A percentile compares a stretch with the other conserved stretches of the same genome.
Conservation (phyloP, 2,888 invertebrate genomes). For the Trachelus tabidus region DNA sequence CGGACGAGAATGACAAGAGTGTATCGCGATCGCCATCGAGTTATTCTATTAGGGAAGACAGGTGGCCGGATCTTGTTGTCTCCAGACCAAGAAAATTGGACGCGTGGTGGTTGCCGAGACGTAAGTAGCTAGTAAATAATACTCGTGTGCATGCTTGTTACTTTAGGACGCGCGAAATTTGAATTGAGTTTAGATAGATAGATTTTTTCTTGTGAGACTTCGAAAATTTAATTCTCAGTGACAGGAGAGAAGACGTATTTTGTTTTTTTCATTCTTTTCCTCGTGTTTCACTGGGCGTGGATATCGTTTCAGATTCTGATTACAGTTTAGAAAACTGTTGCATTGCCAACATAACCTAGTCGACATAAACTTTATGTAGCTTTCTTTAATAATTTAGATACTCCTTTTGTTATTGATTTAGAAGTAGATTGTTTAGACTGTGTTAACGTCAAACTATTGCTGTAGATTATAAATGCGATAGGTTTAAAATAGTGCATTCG, state of each 20-base stretch:
- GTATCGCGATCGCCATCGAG: conserved; percentile 70
- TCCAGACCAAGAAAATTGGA: conserved; percentile 62
- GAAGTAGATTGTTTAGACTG: not conserved
- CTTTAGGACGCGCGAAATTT: conserved; percentile 1
- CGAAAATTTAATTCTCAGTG: not conserved
- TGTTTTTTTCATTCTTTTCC: no score
- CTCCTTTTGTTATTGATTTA: not conserved
- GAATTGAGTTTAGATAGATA: not conserved
- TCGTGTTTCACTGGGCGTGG: not conserved
- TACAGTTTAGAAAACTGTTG: not conserved
- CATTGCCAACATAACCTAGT: not conserved
- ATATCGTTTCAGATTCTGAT: not conserved
- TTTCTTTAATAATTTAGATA: not conserved
- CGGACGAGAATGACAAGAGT: conserved; percentile 66
- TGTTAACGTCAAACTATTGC: not conserved
- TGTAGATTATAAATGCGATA: not conserved
- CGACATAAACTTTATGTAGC: not conserved
- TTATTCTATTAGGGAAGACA: conserved; percentile 69
- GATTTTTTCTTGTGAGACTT: not conserved
- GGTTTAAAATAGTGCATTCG: not conserved
- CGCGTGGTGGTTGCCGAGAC: conserved; percentile 62
- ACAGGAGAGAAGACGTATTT: not conserved
- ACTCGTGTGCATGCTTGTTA: not conserved
- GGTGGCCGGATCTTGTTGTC: conserved; percentile 63
- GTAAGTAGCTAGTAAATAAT: conserved; percentile 49